Percentiles rank a stretch among this genome's conserved stretches.
Evolutionary conservation across 2,797 vertebrate genomes (phyloP).

Genomic region (Bovichtus variegatus): DNA sequence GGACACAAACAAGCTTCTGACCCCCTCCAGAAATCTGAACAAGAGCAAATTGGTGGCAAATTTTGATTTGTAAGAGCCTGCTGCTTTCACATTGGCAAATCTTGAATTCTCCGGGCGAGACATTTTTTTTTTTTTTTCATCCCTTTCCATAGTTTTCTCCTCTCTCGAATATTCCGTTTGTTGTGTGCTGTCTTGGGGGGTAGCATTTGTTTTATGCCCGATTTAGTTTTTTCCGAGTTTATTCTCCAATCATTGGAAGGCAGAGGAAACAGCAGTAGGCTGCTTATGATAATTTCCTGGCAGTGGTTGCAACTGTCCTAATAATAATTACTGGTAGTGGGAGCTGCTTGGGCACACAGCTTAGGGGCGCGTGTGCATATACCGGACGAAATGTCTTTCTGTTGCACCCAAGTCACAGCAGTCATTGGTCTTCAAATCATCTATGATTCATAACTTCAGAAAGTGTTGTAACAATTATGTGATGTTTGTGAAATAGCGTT

Average conservation of each 20-base stretch:
- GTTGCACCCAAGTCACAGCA: slow-evolving; percentile 23
- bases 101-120: slow-evolving; percentile 69
- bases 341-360: slow-evolving; percentile 43
- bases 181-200: slow-evolving; percentile 61
- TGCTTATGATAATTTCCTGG: slow-evolving; percentile 71
- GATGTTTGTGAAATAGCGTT: slow-evolving; percentile 8
- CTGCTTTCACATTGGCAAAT: slow-evolving; percentile 68
- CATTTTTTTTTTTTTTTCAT: slow-evolving; percentile 45
- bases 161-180: slow-evolving; percentile 76
- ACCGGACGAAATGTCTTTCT: background rate
- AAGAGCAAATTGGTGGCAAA: slow-evolving; percentile 75
- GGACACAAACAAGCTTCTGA: slow-evolving; percentile 62
- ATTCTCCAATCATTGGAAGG: slow-evolving; percentile 59
- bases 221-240: slow-evolving; percentile 55
- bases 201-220: slow-evolving; percentile 58
- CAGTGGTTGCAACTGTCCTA: slow-evolving; percentile 68
- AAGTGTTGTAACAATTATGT: slow-evolving; percentile 16
- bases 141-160: slow-evolving; percentile 53
- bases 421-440: background rate
- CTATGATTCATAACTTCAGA: slow-evolving; percentile 27
- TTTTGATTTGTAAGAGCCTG: slow-evolving; percentile 72
- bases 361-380: slow-evolving; percentile 9
- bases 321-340: slow-evolving; percentile 62
- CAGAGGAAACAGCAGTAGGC: slow-evolving; percentile 67
- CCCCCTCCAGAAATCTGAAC: slow-evolving; percentile 67